phyloP scores from a whole-genome alignment of 2,113 vertebrate species.

The Neogale vison region DNA sequence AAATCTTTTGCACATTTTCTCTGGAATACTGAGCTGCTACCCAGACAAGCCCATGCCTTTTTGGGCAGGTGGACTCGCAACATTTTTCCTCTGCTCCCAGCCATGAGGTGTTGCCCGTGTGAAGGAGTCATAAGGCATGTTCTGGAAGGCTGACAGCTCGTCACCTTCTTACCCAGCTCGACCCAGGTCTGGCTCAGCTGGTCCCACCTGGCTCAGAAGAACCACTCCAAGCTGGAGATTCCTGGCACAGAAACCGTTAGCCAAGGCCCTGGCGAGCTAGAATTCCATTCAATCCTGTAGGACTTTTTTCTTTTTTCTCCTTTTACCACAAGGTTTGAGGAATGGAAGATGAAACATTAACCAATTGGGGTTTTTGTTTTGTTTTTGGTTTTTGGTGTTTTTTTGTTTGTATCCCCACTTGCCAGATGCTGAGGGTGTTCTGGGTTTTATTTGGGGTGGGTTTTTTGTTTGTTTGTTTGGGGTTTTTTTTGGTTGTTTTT shows the following conservation, averaged over 20 bases:
- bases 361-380: conserved; percentile 19
- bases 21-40: background rate
- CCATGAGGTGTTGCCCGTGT: background rate
- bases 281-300: conserved; percentile 47
- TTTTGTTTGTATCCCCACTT: conserved; percentile 26
- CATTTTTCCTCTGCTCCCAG: conserved; percentile 10
- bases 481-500: background rate
- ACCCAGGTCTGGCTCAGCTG: background rate
- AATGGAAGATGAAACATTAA: conserved; percentile 72
- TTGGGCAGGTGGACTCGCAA: conserved; percentile 4
- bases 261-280: background rate
- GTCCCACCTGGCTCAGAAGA: conserved; percentile 26
- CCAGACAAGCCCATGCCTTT: background rate
- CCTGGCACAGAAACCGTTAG: background rate
- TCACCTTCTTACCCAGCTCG: background rate
- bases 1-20: conserved; percentile 54
- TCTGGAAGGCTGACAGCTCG: background rate
- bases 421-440: conserved; percentile 75
- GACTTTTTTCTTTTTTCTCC: conserved; percentile 26
- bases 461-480: too few relatives aligned
- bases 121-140: background rate
- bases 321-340: conserved; percentile 53
- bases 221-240: background rate
- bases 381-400: background rate
- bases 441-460: conserved; percentile 61